Percentiles rank a stretch among this genome's conserved stretches.
Evolutionary conservation across 2,888 invertebrate genomes (phyloP).

Genomic region (Fragum sueziense): DNA sequence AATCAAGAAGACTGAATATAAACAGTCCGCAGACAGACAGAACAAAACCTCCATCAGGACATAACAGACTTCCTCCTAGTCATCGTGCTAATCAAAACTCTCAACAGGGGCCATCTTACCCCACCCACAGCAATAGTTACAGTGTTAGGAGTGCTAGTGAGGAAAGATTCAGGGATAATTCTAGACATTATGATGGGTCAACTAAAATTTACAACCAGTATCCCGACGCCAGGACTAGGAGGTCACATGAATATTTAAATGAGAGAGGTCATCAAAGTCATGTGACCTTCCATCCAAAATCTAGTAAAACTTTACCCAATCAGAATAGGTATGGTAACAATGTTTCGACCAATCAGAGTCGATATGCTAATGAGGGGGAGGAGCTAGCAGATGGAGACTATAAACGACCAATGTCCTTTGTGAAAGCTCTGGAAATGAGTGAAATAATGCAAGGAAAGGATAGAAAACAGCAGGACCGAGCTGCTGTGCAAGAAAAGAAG

Average conservation of each 20-base stretch:
- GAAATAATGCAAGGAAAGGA: slow-evolving; percentile 74
- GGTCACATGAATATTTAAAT: slow-evolving; percentile 56
- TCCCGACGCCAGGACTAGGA: slow-evolving; percentile 54
- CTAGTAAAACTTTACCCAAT: slow-evolving; percentile 55
- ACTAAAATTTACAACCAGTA: slow-evolving; percentile 21
- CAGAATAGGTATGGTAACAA: slow-evolving; percentile 32
- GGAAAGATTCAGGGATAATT: slow-evolving; percentile 55
- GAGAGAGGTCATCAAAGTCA: slow-evolving; percentile 28
- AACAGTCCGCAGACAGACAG: slow-evolving; percentile 64
- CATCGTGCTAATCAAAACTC: slow-evolving; percentile 25
- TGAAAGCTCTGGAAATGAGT: slow-evolving; percentile 81
- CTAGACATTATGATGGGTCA: slow-evolving; percentile 31
- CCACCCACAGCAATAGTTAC: slow-evolving; percentile 50
- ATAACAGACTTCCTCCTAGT: slow-evolving; percentile 34
- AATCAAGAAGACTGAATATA: slow-evolving; percentile 51
- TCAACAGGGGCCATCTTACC: slow-evolving; percentile 23
- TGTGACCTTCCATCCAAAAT: slow-evolving; percentile 14
- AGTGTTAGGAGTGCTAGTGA: slow-evolving; percentile 59
- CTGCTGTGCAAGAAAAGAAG: slow-evolving; percentile 59
- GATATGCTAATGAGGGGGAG: slow-evolving; percentile 37
- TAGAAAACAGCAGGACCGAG: slow-evolving; percentile 54
- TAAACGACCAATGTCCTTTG: slow-evolving; percentile 81
- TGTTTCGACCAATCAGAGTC: slow-evolving; percentile 35
- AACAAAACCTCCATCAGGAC: slow-evolving; percentile 44
- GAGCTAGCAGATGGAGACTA: slow-evolving; percentile 36